A percentile compares a stretch with the other conserved stretches of the same genome.
Evolutionary conservation across 2,888 invertebrate genomes (phyloP).

Genomic region (Myathropa florea): DNA sequence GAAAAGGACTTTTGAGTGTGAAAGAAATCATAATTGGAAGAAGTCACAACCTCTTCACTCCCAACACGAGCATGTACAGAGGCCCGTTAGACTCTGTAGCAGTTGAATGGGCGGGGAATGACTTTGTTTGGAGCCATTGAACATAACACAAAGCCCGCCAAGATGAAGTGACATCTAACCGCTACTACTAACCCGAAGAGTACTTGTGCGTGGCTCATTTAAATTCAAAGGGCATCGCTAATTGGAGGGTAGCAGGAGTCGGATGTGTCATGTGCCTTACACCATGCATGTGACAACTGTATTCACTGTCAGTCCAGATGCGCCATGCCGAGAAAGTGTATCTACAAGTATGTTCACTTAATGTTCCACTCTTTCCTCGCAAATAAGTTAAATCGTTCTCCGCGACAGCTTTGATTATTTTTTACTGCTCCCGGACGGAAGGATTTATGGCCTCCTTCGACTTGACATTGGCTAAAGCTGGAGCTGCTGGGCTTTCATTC

Average conservation of each 20-base stretch:
- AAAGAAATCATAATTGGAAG: conserved; percentile 71
- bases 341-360: conserved; percentile 7
- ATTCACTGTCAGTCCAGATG: conserved; percentile 25
- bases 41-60: conserved; percentile 44
- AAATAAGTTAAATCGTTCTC: conserved; percentile 31
- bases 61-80: neutral
- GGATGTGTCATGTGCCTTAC: conserved; percentile 29
- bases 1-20: conserved; percentile 65
- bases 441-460: conserved; percentile 57
- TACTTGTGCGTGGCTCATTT: conserved; percentile 70
- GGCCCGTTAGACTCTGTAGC: neutral
- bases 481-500: neutral
- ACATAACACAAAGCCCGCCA: conserved; percentile 61
- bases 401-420: conserved; percentile 61
- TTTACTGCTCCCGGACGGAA: conserved; percentile 44
- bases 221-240: conserved; percentile 67
- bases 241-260: conserved; percentile 54
- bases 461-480: conserved; percentile 38
- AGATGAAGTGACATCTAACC: conserved; percentile 67
- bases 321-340: neutral
- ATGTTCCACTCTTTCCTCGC: conserved; percentile 41
- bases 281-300: conserved; percentile 43
- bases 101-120: neutral
- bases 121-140: conserved; percentile 67
- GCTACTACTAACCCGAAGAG: conserved; percentile 58